Evolutionary conservation across 2,113 vertebrate genomes (phyloP).

Genomic region (Monopterus albus): DNA sequence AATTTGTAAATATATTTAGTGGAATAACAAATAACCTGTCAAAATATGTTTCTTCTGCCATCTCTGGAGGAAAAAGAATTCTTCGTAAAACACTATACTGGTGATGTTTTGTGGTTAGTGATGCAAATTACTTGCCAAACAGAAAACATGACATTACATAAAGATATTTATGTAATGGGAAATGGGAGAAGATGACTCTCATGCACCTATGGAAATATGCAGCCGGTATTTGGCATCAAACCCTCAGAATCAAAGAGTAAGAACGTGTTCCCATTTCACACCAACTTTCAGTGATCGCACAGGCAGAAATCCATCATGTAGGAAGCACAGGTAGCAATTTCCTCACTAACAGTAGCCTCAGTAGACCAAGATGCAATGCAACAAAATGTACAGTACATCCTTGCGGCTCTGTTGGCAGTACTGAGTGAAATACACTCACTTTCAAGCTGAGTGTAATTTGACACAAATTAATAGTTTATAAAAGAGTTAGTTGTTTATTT

Average conservation of each 20-base stretch:
- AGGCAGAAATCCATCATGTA: slow-evolving; percentile 39
- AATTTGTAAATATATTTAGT: not conserved
- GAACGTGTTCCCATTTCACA: slow-evolving; percentile 25
- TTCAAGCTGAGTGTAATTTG: not conserved
- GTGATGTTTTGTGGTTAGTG: not conserved
- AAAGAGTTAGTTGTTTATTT: too few species aligned
- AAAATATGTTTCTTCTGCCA: slow-evolving; percentile 1
- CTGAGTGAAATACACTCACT: not conserved
- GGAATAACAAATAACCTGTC: not conserved
- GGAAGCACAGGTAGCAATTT: slow-evolving; percentile 25
- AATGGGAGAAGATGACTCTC: slow-evolving; percentile 5
- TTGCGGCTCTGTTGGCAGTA: not conserved
- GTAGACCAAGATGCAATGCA: slow-evolving; percentile 46
- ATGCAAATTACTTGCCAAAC: slow-evolving; percentile 12
- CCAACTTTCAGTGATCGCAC: slow-evolving; percentile 18
- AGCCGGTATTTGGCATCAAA: not conserved
- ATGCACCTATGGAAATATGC: not conserved
- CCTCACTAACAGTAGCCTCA: slow-evolving; percentile 28
- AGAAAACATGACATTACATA: not conserved
- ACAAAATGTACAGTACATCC: slow-evolving; percentile 6
- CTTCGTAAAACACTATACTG: not conserved
- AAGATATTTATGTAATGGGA: not conserved
- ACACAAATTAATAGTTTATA: too few species aligned
- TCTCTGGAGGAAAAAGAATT: not conserved
- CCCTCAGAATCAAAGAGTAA: slow-evolving; percentile 21